Evolutionary conservation across 2,113 vertebrate genomes (phyloP), one percentile per base, ranked within the genome.

Genomic region (Dicrurus megarhynchus): DNA sequence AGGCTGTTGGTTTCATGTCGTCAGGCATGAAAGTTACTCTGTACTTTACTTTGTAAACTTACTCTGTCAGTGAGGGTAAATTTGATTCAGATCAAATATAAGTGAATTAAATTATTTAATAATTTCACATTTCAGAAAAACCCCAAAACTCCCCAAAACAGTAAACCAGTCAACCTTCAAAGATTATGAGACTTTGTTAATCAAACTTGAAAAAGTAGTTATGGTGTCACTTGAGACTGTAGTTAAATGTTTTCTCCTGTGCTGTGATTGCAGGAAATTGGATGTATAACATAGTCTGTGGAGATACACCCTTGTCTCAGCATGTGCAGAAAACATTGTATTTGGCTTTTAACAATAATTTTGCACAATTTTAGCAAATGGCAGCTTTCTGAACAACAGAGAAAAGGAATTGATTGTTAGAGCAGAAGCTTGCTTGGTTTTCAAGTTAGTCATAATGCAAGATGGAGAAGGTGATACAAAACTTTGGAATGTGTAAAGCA

Each of bases 121-220:
- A 55, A 20, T 50, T 41, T 56, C 35, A 49, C 32, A 44, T 67
- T 89, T 74, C 44, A 71, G 22, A 2, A n/a, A 33, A 74, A 65
- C 19, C 14, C 3, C 7, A 19, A 61, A 14, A 3, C 5, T 0
- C 0, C 7, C 5, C 4, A 2, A 49, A 41, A 30, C 23, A 39
- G 28, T 37, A 59, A 59, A 73, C 11, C 8, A 41, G 8, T 3
- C 28, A 78, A 1, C 35, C 32, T 46, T 53, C 28, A 57, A 42
- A 32, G 26, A 46, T 87, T 71, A 50, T 47, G 42, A 12, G 13
- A 39, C 26, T 63, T 89, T 9, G 39, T 76, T 75, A 47, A 75
- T 67, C 10, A 64, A 71, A 93, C 13, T 67, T 47, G 11, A 30
- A 70, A 63, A 87, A 81, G 55, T 42, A 70, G 26, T 41, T 46